Evolutionary conservation across 92 coral and sea anemone species (phyloP).

Genomic region (Zoanthus sansibaricus): DNA sequence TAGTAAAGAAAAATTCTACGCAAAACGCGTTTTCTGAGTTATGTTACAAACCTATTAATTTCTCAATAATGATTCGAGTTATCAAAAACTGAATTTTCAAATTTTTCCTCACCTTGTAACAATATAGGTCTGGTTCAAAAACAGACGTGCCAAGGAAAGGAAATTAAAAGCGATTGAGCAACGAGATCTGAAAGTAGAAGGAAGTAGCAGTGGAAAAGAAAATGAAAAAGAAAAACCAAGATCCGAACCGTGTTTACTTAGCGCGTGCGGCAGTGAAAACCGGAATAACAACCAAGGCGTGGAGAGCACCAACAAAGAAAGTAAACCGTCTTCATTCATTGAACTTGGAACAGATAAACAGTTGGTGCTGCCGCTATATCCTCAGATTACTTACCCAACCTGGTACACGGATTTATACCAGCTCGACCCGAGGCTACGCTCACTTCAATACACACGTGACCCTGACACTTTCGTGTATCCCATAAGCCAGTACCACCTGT

Average conservation of each 20-base stretch:
- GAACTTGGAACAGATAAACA: background rate
- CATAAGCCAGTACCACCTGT: background rate
- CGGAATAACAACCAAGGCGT: background rate
- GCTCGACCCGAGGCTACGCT: slow-evolving; percentile 27
- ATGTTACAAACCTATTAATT: background rate
- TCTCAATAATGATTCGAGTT: background rate
- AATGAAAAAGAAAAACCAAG: background rate
- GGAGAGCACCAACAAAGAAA: background rate
- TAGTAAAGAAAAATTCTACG: no score
- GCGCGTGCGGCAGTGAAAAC: background rate
- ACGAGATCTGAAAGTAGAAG: background rate
- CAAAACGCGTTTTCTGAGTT: no score
- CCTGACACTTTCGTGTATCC: background rate
- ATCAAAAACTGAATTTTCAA: background rate
- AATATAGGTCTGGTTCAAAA: slow-evolving; percentile 88
- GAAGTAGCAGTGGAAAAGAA: background rate
- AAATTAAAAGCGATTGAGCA: slow-evolving; percentile 63
- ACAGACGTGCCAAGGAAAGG: slow-evolving; percentile 85
- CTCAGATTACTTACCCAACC: background rate
- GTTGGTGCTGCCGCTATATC: background rate
- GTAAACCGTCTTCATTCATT: background rate
- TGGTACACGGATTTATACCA: slow-evolving; percentile 5
- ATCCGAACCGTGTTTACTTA: background rate
- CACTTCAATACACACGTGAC: background rate
- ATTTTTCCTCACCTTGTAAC: background rate